A percentile compares a stretch with the other conserved stretches of the same genome.
These are phyloP conservation scores for Corythornis cristatus DNA, from an alignment of 2,113 vertebrate genomes.

Conservation along the genomic window DNA sequence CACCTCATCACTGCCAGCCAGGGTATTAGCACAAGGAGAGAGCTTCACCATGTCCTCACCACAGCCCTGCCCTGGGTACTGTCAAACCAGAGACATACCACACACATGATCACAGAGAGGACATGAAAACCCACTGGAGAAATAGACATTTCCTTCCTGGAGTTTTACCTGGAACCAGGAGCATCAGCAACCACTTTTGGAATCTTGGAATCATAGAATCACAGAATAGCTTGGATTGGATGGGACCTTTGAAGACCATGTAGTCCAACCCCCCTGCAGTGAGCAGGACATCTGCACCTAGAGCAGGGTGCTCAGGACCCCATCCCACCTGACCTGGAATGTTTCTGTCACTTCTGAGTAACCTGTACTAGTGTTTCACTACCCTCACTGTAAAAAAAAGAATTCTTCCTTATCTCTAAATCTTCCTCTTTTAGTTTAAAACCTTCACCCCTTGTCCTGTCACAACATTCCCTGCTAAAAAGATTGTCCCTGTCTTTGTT, in stretches of 20 bases:
- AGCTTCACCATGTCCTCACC: not conserved
- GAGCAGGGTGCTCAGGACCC: not conserved
- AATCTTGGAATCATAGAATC: not conserved
- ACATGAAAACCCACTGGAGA: not conserved
- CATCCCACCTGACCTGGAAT: not conserved
- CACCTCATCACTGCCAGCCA: rapidly evolving
- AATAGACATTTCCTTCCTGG: not conserved
- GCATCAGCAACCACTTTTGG: not conserved
- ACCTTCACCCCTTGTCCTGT: not conserved
- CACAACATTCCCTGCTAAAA: not conserved
- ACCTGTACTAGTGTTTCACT: not conserved
- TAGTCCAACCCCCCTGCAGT: not conserved
- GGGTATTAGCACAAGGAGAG: not conserved
- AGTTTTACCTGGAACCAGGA: not conserved
- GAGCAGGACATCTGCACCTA: not conserved
- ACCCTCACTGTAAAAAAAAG: not conserved
- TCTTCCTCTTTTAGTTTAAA: not conserved
- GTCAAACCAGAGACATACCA: not conserved
- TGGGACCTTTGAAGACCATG: not conserved
- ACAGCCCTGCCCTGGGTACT: not conserved
- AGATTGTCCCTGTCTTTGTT: not conserved
- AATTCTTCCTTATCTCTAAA: not conserved
- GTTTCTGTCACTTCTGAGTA: not conserved
- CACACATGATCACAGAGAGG: rapidly evolving
- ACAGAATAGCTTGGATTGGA: too few species aligned